phyloP scores from a whole-genome alignment of 1,140 invertebrate genomes.

The Papilio helenus region DNA sequence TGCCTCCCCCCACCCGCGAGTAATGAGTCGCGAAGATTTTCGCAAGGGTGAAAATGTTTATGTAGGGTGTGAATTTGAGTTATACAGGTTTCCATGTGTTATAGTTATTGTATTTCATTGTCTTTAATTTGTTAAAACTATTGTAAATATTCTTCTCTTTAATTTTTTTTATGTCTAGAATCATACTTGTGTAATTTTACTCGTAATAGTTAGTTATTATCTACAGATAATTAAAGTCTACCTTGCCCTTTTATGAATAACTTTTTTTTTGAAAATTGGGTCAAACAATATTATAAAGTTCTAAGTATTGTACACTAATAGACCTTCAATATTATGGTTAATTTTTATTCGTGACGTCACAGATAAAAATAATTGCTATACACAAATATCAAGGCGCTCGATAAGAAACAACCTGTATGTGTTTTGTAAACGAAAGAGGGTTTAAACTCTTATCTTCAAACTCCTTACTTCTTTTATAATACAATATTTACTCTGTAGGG shows the following conservation, averaged over 20 bases:
- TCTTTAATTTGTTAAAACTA: neutral
- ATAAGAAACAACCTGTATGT: constrained; percentile 52
- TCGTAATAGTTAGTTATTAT: no score
- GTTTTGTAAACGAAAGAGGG: constrained; percentile 39
- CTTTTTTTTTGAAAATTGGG: no score
- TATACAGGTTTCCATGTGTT: constrained; percentile 20
- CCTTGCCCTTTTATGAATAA: no score
- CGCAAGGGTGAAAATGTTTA: constrained; percentile 76
- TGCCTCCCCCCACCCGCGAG: constrained; percentile 52
- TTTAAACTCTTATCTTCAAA: constrained; percentile 65
- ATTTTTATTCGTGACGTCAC: no score
- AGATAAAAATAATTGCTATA: neutral
- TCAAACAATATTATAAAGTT: no score
- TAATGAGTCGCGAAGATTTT: constrained; percentile 81
- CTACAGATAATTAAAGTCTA: no score
- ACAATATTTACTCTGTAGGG: constrained; percentile 47
- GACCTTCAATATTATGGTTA: no score
- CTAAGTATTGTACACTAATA: no score
- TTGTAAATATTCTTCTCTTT: neutral
- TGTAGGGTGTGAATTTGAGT: constrained; percentile 77
- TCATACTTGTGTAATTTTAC: no score
- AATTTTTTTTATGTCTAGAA: no score
- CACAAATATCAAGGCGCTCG: neutral
- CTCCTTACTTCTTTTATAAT: constrained; percentile 63
- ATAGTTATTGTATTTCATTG: constrained; percentile 3